Conservation (phyloP, 2,113 vertebrate species). For the Otus sunia region DNA sequence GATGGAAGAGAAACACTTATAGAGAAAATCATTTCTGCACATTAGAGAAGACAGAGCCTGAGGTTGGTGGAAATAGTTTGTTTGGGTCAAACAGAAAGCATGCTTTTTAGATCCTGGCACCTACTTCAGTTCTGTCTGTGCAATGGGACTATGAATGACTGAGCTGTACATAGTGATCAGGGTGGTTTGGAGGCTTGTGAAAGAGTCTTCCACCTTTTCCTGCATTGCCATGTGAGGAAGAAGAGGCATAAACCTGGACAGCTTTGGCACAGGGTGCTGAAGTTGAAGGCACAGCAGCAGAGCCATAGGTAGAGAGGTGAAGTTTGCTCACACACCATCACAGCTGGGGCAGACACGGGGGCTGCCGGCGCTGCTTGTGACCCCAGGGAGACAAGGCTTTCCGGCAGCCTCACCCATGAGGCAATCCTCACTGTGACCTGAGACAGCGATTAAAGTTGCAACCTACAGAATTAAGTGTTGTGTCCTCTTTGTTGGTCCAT, state of each 20-base stretch:
- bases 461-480: background rate
- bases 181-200: background rate
- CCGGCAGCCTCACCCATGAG: background rate
- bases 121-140: background rate
- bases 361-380: background rate
- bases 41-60: background rate
- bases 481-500: background rate
- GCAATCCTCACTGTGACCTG: background rate
- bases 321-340: background rate
- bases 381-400: background rate
- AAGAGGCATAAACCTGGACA: background rate
- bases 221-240: background rate
- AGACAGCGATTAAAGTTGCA: fast-evolving
- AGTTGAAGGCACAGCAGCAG: background rate
- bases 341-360: background rate
- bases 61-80: background rate
- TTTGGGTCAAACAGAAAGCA: background rate
- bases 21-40: background rate
- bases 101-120: background rate
- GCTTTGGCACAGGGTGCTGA: background rate
- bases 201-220: background rate
- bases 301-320: background rate
- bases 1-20: background rate
- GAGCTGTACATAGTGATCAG: background rate
- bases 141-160: background rate